These are phyloP conservation scores for Halisarca cf. caerulea DNA, from an alignment of 37 sponge, comb jelly and placozoan genomes.

Conservation along the genomic window DNA sequence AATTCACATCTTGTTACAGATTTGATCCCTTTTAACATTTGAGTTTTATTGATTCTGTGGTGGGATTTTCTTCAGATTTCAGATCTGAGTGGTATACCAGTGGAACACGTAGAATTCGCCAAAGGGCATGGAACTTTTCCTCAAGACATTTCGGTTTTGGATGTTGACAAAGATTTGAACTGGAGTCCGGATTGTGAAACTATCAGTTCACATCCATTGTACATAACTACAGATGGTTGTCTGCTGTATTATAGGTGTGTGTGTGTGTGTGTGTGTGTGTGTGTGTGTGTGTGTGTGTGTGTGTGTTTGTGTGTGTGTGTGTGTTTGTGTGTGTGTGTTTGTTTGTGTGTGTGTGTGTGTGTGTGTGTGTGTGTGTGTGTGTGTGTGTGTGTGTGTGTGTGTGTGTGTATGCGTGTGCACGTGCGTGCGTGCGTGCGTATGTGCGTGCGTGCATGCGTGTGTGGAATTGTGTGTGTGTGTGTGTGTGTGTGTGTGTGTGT, in stretches of 20 bases:
- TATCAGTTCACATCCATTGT: constrained; percentile 61
- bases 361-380: not conserved
- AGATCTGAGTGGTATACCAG: not conserved
- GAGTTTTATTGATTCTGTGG: too few species aligned
- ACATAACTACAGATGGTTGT: constrained; percentile 83
- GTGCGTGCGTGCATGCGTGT: too few species aligned
- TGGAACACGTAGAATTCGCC: constrained; percentile 24
- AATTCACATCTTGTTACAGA: too few species aligned
- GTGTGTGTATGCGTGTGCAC: too few species aligned
- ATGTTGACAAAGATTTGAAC: constrained; percentile 79
- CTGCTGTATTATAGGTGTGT: constrained; percentile 85
- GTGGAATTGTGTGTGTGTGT: too few species aligned
- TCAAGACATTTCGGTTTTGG: constrained; percentile 78
- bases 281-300: not conserved
- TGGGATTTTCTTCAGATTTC: constrained; percentile 10
- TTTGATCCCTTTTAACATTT: too few species aligned
- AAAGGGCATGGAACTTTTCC: constrained; percentile 83
- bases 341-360: not conserved
- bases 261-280: not conserved
- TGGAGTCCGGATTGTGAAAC: constrained; percentile 74
- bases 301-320: constrained; percentile 1
- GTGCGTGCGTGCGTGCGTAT: too few species aligned
- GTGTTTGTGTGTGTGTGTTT: not conserved
- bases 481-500: too few species aligned
- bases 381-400: not conserved